Conservation (phyloP, 2,888 invertebrate genomes). For the Lasioglossum lativentre region DNA sequence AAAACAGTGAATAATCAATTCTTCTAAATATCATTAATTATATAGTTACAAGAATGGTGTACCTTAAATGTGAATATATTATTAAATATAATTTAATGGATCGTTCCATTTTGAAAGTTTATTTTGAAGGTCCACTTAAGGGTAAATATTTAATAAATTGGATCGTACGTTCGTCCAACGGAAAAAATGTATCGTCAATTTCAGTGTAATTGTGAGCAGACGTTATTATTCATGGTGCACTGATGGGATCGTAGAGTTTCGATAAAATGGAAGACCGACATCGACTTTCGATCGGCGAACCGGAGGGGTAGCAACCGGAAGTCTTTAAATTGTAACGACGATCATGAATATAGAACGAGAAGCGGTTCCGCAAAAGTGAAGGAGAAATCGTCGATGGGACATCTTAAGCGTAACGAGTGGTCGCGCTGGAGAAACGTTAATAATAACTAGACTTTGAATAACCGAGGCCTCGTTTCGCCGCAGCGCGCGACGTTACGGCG, state of each 20-base stretch:
- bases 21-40: no score
- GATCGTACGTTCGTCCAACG: not conserved
- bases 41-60: no score
- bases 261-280: constrained; percentile 23
- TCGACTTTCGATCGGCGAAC: constrained; percentile 16
- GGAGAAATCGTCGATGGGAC: constrained; percentile 60
- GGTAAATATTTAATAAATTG: not conserved
- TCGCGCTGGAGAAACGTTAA: constrained; percentile 43
- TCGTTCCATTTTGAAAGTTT: no score
- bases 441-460: constrained; percentile 43
- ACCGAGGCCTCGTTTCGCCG: constrained; percentile 31
- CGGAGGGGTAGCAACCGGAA: constrained; percentile 8
- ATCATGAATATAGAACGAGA: constrained; percentile 53
- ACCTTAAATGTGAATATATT: no score
- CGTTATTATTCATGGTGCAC: not conserved
- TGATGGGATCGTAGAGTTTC: not conserved
- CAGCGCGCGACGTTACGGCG: not conserved
- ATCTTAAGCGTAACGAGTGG: constrained; percentile 47
- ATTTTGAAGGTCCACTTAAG: not conserved
- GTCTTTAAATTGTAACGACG: constrained; percentile 52
- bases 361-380: constrained; percentile 34
- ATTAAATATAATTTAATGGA: not conserved
- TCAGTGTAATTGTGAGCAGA: no score
- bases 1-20: no score
- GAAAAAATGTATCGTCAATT: not conserved